Base-by-base conservation (phyloP, 2,113 vertebrate genomes). In the Gila orcuttii region DNA sequence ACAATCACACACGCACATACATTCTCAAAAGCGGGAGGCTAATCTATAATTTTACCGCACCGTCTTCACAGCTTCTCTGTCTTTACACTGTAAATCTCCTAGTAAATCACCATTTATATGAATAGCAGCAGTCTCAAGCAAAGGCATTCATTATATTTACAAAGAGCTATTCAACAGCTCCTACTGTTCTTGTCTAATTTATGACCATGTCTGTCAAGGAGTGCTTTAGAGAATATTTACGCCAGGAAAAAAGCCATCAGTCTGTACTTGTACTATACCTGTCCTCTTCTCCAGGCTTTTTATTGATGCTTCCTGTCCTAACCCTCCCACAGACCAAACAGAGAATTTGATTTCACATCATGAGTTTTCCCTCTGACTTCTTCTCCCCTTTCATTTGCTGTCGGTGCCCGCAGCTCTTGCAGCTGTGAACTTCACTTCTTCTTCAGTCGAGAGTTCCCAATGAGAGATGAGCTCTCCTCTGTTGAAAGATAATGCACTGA, bases 201-300 rank as follows among this genome's bases (percentile, higher is more conserved):
- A 86, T 87, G 88, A 73, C 73, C 45, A 21, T 21, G 73, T 91
- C 66, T 87, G 87, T 85, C 83, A 79, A 84, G 85, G 80, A 76
- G 47, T 69, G 25, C 83, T 90, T 92, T 87, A 81, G 79, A 84
- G 84, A 45, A 86, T 88, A 91, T 92, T 92, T 90, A 90, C 82
- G 71, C 33, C 12, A 79, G 83, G 83, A 11, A 42, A 81, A 91
- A 92, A 89, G 62, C 69, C 85, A 85, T 87, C 55, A 52, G 80
- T 87, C 73, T 47, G 52, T 76, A 74, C 62, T 28, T 69, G 89
- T 80, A 91, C 79, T 90, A 85, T 90, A 91, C 33, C 91, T 90
- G 90, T 93, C 90, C 66, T 75, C 28, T 89, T 83, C 84, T 87
- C 91, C 87, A 89, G 73, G 89, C 74, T 83, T 71, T 52, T 87